A percentile compares a stretch with the other conserved stretches of the same genome.
These are phyloP conservation scores for Sorex araneus DNA, from an alignment of 2,113 vertebrate genomes.

Conservation along the genomic window DNA sequence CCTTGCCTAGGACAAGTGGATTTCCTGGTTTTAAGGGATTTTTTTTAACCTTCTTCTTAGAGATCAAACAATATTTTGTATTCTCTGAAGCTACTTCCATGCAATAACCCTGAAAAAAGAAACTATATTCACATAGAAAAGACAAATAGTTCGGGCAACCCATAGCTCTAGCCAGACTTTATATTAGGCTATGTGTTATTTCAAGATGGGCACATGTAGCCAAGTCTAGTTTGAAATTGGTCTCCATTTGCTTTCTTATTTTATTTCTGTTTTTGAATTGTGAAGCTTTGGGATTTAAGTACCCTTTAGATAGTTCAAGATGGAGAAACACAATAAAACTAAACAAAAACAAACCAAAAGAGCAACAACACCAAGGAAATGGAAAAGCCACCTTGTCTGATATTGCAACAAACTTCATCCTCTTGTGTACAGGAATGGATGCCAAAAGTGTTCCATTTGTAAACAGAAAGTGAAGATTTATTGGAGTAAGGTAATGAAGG, in stretches of 20 bases:
- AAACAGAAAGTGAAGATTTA: slow-evolving; percentile 64
- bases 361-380: neutral
- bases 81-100: neutral
- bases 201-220: neutral
- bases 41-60: neutral
- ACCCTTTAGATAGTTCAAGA: slow-evolving; percentile 48
- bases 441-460: neutral
- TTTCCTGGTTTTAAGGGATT: slow-evolving; percentile 42
- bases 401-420: slow-evolving; percentile 32
- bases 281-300: slow-evolving; percentile 19
- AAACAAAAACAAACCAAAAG: slow-evolving; percentile 8
- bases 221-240: slow-evolving; percentile 61
- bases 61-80: neutral
- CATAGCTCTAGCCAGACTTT: neutral
- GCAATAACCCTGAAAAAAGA: neutral
- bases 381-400: neutral
- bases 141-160: neutral
- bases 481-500: slow-evolving; percentile 23
- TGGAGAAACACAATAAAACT: slow-evolving; percentile 52
- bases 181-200: neutral
- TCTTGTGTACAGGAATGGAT: slow-evolving; percentile 45
- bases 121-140: neutral
- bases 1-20: slow-evolving; percentile 18
- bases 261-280: slow-evolving; percentile 66
- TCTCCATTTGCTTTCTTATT: slow-evolving; percentile 32